A percentile compares a stretch with the other conserved stretches of the same genome.
Conservation (phyloP, 2,888 invertebrate genomes). For the Helleia helle region DNA sequence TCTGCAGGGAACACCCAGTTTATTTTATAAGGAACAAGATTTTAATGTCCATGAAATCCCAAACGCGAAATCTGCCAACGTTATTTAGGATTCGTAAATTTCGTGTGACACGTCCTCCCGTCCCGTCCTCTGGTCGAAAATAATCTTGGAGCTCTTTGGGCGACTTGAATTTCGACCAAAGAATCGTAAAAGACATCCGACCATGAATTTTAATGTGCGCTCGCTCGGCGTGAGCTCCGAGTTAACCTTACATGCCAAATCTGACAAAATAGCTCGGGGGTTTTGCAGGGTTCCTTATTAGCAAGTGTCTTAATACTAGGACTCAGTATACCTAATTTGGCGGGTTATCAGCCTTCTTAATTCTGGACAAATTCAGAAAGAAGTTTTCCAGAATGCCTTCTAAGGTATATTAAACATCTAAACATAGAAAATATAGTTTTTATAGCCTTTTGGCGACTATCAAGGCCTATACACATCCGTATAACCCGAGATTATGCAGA, state of each 20-base stretch:
- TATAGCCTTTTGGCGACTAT: too few species aligned
- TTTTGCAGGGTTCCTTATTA: too few species aligned
- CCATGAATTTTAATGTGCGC: slow-evolving; percentile 28
- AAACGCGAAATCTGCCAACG: not conserved
- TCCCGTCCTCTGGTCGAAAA: slow-evolving; percentile 15
- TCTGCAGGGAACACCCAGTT: not conserved
- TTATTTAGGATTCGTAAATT: slow-evolving; percentile 2
- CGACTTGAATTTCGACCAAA: slow-evolving; percentile 18
- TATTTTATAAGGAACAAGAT: not conserved
- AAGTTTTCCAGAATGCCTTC: too few species aligned
- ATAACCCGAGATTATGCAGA: too few species aligned
- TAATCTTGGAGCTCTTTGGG: slow-evolving; percentile 19
- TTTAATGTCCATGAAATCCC: not conserved
- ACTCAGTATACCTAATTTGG: too few species aligned
- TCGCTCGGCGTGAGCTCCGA: slow-evolving; percentile 18
- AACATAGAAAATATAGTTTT: too few species aligned
- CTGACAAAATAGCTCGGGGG: slow-evolving; percentile 20
- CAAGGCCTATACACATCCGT: too few species aligned
- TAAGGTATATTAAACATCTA: too few species aligned
- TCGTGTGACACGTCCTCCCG: slow-evolving; percentile 4
- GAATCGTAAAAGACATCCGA: slow-evolving; percentile 25
- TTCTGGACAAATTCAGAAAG: too few species aligned
- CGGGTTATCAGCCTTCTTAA: too few species aligned
- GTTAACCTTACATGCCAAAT: slow-evolving; percentile 31
- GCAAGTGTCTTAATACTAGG: too few species aligned